Evolutionary conservation across 2,797 vertebrate genomes (phyloP).

Genomic region (Sparidentex hasta): DNA sequence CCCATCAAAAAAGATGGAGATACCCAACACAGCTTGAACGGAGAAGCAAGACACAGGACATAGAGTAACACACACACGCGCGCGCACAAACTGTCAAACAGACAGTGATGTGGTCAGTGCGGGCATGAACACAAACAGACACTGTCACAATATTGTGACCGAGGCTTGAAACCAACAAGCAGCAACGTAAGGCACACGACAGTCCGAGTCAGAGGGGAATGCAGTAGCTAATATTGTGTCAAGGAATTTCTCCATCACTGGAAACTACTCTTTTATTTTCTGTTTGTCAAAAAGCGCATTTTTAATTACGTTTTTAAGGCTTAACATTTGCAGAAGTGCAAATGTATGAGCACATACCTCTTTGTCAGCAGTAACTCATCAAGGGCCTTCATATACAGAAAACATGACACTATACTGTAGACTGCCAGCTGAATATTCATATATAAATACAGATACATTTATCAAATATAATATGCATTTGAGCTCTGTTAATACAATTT

Average conservation of each 20-base stretch:
- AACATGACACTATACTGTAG: background rate
- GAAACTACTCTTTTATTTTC: background rate
- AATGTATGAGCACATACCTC: background rate
- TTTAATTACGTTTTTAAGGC: background rate
- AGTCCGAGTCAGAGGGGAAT: slow-evolving; percentile 8
- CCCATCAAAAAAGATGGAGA: background rate
- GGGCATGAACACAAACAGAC: slow-evolving; percentile 54
- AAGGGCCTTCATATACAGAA: slow-evolving; percentile 15
- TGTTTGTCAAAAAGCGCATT: background rate
- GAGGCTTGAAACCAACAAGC: slow-evolving; percentile 33
- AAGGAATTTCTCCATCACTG: background rate
- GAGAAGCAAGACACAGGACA: slow-evolving; percentile 32
- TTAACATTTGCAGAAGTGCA: background rate
- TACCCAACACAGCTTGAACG: background rate
- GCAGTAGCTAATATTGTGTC: background rate
- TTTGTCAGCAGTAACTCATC: background rate
- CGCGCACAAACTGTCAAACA: slow-evolving; percentile 23
- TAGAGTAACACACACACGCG: slow-evolving; percentile 26
- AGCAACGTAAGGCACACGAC: slow-evolving; percentile 13
- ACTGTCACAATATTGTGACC: slow-evolving; percentile 73
- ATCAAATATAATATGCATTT: background rate
- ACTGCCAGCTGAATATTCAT: background rate
- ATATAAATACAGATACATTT: background rate
- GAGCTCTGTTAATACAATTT: background rate
- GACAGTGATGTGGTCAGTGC: slow-evolving; percentile 51